phyloP scores from a whole-genome alignment of 2,797 vertebrate genomes.

The Lagocephalus sceleratus region DNA sequence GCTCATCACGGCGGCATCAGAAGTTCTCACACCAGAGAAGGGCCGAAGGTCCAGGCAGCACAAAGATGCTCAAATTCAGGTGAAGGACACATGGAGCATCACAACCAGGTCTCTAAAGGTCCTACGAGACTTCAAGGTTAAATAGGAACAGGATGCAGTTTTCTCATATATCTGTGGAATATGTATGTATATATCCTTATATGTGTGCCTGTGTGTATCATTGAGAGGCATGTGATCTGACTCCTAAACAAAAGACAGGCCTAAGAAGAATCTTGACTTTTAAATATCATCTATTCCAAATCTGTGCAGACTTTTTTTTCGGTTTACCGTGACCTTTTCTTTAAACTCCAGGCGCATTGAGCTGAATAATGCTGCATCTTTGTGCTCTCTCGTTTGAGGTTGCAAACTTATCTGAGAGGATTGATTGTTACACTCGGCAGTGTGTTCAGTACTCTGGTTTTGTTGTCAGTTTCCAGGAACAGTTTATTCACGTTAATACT shows the following conservation, averaged over 20 bases:
- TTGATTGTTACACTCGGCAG: no score
- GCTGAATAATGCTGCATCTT: slow-evolving; percentile 67
- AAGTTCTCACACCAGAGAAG: no score
- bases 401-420: slow-evolving; percentile 41
- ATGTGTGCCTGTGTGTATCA: no score
- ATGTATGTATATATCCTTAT: no score
- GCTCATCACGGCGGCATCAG: no score
- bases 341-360: slow-evolving; percentile 65
- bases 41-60: no score
- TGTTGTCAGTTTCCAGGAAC: slow-evolving; percentile 26
- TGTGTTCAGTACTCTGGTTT: slow-evolving; percentile 1
- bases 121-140: no score
- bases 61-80: no score
- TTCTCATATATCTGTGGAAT: no score
- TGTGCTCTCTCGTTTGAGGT: slow-evolving; percentile 60
- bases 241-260: slow-evolving; percentile 25
- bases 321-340: slow-evolving; percentile 74
- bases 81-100: no score
- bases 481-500: slow-evolving; percentile 23
- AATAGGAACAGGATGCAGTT: no score
- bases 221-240: slow-evolving; percentile 3
- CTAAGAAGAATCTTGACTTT: slow-evolving; percentile 55
- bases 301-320: slow-evolving; percentile 61
- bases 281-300: slow-evolving; percentile 72
- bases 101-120: no score